phyloP scores from a whole-genome alignment of 2,888 invertebrate genomes.

The Vesta saturnalis region DNA sequence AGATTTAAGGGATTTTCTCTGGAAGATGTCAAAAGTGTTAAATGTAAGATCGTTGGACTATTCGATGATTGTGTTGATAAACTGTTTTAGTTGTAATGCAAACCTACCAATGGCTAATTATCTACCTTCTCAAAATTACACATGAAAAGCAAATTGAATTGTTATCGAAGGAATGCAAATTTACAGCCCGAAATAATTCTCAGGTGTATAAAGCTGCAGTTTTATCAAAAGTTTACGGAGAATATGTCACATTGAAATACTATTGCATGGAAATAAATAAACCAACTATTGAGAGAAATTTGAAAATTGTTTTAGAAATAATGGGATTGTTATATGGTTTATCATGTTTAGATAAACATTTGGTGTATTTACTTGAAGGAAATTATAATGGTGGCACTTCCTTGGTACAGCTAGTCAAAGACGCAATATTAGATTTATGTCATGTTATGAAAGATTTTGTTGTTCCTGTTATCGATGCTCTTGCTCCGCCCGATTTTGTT shows the following conservation, averaged over 20 bases:
- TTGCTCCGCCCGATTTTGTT: conserved; percentile 91
- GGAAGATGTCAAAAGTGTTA: conserved; percentile 55
- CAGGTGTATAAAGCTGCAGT: conserved; percentile 84
- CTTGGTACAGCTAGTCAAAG: conserved; percentile 71
- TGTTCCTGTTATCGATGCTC: conserved; percentile 82
- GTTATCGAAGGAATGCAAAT: conserved; percentile 69
- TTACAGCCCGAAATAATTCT: conserved; percentile 80
- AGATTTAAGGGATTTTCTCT: conserved; percentile 55
- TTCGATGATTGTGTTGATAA: conserved; percentile 8
- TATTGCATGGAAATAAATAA: conserved; percentile 63
- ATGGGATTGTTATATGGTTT: conserved; percentile 68
- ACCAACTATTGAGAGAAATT: conserved; percentile 54
- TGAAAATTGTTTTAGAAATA: conserved; percentile 62
- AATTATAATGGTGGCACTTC: conserved; percentile 51
- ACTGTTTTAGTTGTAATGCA: conserved; percentile 71
- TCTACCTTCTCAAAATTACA: conserved; percentile 79
- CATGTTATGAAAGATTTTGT: conserved; percentile 76
- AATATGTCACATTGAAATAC: conserved; percentile 69
- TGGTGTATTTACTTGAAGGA: conserved; percentile 71
- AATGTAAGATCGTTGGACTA: conserved; percentile 55
- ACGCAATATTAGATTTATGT: conserved; percentile 76
- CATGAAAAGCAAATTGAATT: conserved; percentile 69
- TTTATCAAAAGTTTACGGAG: conserved; percentile 81
- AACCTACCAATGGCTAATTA: conserved; percentile 86
- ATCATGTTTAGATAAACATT: conserved; percentile 69